These are phyloP conservation scores for Minunthozetes semirufus DNA, from an alignment of 2,888 invertebrate species.

Conservation along the genomic window DNA sequence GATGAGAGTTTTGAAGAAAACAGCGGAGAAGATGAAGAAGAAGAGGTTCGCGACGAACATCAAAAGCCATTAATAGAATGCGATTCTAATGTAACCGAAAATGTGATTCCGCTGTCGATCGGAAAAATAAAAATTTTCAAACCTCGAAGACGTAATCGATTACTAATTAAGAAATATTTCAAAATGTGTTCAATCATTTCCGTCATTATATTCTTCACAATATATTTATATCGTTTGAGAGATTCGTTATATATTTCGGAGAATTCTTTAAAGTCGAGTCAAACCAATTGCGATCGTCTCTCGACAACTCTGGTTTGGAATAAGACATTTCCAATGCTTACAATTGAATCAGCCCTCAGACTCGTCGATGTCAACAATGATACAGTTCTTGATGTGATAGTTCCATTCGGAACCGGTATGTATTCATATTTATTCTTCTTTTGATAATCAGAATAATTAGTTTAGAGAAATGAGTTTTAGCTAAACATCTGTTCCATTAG, in stretches of 20 bases:
- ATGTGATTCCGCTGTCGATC: slow-evolving; percentile 28
- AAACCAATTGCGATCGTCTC: slow-evolving; percentile 31
- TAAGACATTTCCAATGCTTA: slow-evolving; percentile 43
- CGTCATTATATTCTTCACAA: background rate
- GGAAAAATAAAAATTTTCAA: slow-evolving; percentile 37
- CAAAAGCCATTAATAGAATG: slow-evolving; percentile 10
- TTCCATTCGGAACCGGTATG: slow-evolving; percentile 69
- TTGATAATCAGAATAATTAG: background rate
- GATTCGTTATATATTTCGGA: background rate
- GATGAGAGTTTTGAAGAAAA: background rate
- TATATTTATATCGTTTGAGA: slow-evolving; percentile 14
- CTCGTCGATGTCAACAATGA: slow-evolving; percentile 65
- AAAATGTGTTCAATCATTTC: background rate
- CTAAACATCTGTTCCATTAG: no score
- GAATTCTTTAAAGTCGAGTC: background rate
- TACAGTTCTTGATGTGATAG: slow-evolving; percentile 62
- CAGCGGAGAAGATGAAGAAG: slow-evolving; percentile 17
- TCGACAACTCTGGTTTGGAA: slow-evolving; percentile 40
- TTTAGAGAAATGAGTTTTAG: background rate
- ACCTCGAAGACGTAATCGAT: slow-evolving; percentile 32
- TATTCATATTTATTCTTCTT: background rate
- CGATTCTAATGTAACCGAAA: background rate
- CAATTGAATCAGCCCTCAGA: slow-evolving; percentile 65
- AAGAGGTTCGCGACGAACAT: slow-evolving; percentile 6
- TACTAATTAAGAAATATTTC: slow-evolving; percentile 13